Evolutionary conservation across 2,888 invertebrate genomes (phyloP), one percentile per base, ranked within the genome.

Genomic region (Temnothorax ravouxi): DNA sequence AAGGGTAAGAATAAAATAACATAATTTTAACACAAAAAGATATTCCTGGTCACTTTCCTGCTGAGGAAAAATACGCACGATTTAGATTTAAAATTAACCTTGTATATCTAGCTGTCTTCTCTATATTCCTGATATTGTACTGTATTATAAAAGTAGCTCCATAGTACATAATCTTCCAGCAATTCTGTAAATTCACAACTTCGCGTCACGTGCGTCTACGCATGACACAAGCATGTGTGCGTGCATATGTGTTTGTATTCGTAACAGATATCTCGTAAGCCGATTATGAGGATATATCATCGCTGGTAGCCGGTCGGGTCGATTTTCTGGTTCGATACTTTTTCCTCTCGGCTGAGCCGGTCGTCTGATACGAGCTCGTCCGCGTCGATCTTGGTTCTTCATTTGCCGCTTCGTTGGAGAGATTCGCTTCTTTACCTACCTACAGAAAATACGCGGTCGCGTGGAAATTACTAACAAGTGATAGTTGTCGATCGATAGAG

Each of bases 291-390:
- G 38, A 61, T 79, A 83, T 29, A 83, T 34, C 61, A 83, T 21
- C 79, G 38, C 34, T 59, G 64, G 64, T 38, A 52, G 50, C 67
- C 47, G 62, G 29, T 41, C 47, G 80, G 25, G 29, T 67, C 47
- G 59, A 80, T 80, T 80, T 80, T 74, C 79, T 80, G 74, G 59
- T 34, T 80, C 74, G 79, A 80, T 80, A 74, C 79, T 72, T 47
- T 25, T 80, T 80, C 79, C 59, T 74, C 79, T 59, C 25, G 75
- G 21, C 44, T 59, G 34, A 80, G 47, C 59, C 47, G 47, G 21
- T 59, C 74, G 75, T 80, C 74, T 80, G n/a, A n/a, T 80, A 47
- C 44, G 74, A 72, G 79, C 44, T 44, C n/a, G 21, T 21, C 13
- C 56, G 9, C 29, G 56, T 72, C 34, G 59, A 72, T 80, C 74